These are phyloP conservation scores for Steinernema hermaphroditum DNA, from an alignment of 2,888 invertebrate species.

Conservation along the genomic window DNA sequence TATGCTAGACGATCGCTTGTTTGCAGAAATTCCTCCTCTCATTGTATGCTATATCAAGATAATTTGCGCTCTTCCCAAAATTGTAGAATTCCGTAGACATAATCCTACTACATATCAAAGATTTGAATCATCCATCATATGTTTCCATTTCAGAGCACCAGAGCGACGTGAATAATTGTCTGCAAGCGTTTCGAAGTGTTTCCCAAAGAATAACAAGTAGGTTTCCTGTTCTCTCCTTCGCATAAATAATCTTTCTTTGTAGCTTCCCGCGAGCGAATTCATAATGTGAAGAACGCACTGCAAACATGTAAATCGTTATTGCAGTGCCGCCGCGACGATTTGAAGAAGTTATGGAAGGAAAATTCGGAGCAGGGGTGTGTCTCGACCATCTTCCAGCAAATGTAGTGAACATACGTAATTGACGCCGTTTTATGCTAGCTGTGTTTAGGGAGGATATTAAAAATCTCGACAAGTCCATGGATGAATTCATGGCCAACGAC, in stretches of 20 bases:
- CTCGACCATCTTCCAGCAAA: constrained; percentile 56
- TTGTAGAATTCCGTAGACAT: too few relatives aligned
- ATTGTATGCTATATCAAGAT: too few relatives aligned
- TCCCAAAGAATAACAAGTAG: constrained; percentile 76
- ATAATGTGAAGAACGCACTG: constrained; percentile 79
- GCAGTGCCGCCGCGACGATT: constrained; percentile 86
- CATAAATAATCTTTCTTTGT: constrained; percentile 32
- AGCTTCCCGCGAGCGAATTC: constrained; percentile 78
- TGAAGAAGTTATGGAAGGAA: constrained; percentile 89
- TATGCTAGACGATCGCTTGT: too few relatives aligned
- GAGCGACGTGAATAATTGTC: constrained; percentile 81
- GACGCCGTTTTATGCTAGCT: too few relatives aligned
- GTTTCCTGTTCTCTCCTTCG: constrained; percentile 25
- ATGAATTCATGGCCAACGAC: constrained; percentile 35
- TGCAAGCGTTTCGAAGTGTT: constrained; percentile 78
- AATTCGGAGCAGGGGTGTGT: constrained; percentile 80
- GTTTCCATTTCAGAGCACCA: constrained; percentile 74
- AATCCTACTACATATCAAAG: too few relatives aligned
- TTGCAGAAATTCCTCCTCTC: too few relatives aligned
- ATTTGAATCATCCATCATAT: too few relatives aligned
- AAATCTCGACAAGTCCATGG: constrained; percentile 45
- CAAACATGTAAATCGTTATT: constrained; percentile 82
- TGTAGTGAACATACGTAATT: too few relatives aligned
- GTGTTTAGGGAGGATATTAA: constrained; percentile 50
- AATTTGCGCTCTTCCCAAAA: too few relatives aligned